A percentile compares a stretch with the other conserved stretches of the same genome.
phyloP scores from a whole-genome alignment of 2,888 invertebrate genomes.

The Colostygia pectinataria region DNA sequence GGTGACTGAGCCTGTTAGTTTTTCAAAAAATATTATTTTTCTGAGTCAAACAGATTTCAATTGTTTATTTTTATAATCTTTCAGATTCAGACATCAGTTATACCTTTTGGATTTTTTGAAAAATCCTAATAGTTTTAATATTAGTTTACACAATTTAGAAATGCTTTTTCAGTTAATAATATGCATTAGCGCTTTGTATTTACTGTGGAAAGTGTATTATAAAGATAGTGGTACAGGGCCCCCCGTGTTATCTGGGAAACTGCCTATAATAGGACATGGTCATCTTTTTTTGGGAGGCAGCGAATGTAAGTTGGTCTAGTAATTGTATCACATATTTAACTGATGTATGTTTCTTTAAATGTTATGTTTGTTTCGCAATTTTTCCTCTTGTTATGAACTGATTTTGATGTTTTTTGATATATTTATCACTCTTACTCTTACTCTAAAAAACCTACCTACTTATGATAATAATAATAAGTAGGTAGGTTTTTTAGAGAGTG shows the following conservation, averaged over 20 bases:
- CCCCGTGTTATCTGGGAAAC: neutral
- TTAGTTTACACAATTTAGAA: neutral
- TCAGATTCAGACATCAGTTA: too few species aligned
- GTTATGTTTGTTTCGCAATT: too few species aligned
- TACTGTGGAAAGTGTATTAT: neutral
- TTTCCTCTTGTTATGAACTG: too few species aligned
- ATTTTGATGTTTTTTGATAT: too few species aligned
- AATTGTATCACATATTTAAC: neutral
- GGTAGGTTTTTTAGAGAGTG: too few species aligned
- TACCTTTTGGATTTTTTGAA: neutral
- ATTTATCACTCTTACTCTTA: too few species aligned
- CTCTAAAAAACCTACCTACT: too few species aligned
- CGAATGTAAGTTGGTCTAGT: neutral
- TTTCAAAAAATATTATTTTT: too few species aligned
- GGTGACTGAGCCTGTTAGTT: too few species aligned
- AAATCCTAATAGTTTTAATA: neutral
- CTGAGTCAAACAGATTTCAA: too few species aligned
- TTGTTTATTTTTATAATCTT: too few species aligned
- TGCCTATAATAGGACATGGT: slow-evolving; percentile 2
- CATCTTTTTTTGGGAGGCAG: slow-evolving; percentile 2
- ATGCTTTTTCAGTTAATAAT: neutral
- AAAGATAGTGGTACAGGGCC: neutral
- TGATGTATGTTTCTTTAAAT: neutral
- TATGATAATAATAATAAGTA: too few species aligned
- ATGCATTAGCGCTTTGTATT: neutral